Percentiles rank a stretch among this genome's conserved stretches.
These are phyloP conservation scores for Mythimna ferrago DNA, from an alignment of 2,888 invertebrate genomes.

Conservation along the genomic window DNA sequence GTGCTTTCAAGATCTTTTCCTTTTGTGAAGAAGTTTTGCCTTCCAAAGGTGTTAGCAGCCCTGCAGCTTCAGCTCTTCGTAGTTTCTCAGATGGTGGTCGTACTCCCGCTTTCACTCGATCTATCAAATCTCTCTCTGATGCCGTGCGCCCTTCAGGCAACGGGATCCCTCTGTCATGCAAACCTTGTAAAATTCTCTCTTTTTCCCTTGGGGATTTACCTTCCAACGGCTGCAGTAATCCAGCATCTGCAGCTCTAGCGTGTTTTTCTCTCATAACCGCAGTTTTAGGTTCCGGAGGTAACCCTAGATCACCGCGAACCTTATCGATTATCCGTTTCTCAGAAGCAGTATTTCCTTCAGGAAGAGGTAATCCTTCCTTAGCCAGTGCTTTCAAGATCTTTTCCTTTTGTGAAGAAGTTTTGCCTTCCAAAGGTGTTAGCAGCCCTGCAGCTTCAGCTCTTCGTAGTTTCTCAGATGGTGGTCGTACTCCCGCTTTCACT, in stretches of 20 bases:
- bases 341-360: background rate
- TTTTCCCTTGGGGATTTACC: slow-evolving; percentile 11
- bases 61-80: background rate
- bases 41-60: slow-evolving; percentile 1
- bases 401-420: background rate
- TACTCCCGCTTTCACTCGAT: background rate
- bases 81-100: background rate
- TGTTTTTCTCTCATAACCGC: slow-evolving; percentile 4
- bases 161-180: slow-evolving; percentile 3
- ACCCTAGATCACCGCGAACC: slow-evolving; percentile 1
- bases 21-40: background rate
- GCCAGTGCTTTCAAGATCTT: slow-evolving; percentile 15
- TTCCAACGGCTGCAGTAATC: slow-evolving; percentile 12
- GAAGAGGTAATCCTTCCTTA: slow-evolving; percentile 19
- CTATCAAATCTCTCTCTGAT: slow-evolving; percentile 5
- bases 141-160: slow-evolving; percentile 9
- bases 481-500: background rate
- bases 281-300: background rate
- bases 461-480: background rate
- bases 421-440: background rate
- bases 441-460: background rate
- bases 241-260: slow-evolving; percentile 8
- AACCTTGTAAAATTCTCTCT: slow-evolving; percentile 12
- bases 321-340: slow-evolving; percentile 1
- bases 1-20: slow-evolving; percentile 9